Base-by-base conservation (phyloP, 2,113 vertebrate genomes). In the Crotophaga sulcirostris region DNA sequence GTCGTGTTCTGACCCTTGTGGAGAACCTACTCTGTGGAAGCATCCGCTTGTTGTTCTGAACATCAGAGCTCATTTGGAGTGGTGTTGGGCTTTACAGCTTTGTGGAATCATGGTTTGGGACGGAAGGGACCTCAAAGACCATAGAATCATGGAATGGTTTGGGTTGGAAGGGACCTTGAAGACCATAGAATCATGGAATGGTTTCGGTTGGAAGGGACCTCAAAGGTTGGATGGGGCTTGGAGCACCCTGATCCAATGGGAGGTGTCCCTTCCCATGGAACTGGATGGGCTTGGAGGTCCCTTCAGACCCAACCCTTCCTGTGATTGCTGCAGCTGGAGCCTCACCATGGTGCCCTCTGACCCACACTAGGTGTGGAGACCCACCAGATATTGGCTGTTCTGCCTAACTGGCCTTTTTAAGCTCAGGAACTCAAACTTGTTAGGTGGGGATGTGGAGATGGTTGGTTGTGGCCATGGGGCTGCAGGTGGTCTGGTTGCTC, bases 381-480 rank as follows among this genome's bases (percentile, higher is more conserved):
- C 12, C 23, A 13, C 8, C 40, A 72, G 80, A 42, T 70, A 80
- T 8, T 42, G 56, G 49, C 36, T 52, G 66, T 58, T 24, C 19
- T 59, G 63, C 33, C 24, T 59, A 8, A 36, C 14, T 29, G 36
- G 44, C 19, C 8, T 38, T 10, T 20, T 72, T 15, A 10, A 49
- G 63, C 34, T 28, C 2, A 26, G 47, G 38, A 23, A 31, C 15
- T 54, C 0, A n/a, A n/a, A n/a, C n/a, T n/a, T n/a, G 2, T 23
- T 28, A 11, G 80, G 44, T 2, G 9, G 78, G 23, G 19, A 4
- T 17, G 18, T 10, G 23, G 31, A 6, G n/a, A 4, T 47, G 38
- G 25, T 3, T 34, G 55, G 19, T 42, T 3, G 29, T 9, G 10
- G 2, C 14, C 0, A 0, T 18, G 34, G 21, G 5, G 34, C 4